Conservation (phyloP, 1,140 invertebrate genomes). For the Cheumatopsyche charites region DNA sequence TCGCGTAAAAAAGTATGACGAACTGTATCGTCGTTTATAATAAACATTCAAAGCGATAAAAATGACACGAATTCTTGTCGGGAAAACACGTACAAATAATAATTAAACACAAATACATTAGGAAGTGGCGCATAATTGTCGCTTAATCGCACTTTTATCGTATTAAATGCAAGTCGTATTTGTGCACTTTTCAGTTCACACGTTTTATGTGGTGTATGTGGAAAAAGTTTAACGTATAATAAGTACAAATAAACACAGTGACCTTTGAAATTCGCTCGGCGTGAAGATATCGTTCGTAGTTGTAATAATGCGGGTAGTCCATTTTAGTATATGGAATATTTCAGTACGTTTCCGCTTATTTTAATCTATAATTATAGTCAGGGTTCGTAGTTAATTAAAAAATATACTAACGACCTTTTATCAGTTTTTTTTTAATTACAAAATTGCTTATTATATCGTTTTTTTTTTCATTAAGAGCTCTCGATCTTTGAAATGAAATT, state of each 20-base stretch:
- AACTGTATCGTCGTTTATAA: constrained; percentile 20
- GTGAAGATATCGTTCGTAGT: constrained; percentile 22
- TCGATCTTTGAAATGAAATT: no score
- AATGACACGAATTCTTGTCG: constrained; percentile 4
- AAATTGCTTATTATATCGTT: no score
- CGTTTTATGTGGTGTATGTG: background rate
- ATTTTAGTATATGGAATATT: background rate
- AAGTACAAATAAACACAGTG: constrained; percentile 26
- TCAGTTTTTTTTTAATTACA: no score
- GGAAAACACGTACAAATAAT: background rate
- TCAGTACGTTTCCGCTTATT: background rate
- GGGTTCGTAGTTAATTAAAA: no score
- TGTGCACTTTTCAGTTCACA: background rate
- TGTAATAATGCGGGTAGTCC: constrained; percentile 31
- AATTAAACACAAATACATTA: background rate
- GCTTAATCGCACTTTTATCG: constrained; percentile 16
- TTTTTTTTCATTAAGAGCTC: no score
- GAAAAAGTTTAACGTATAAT: background rate
- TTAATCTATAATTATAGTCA: no score
- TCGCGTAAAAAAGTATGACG: constrained; percentile 24
- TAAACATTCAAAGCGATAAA: constrained; percentile 20
- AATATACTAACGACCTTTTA: no score
- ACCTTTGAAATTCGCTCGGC: constrained; percentile 29
- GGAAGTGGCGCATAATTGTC: constrained; percentile 17
- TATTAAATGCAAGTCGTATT: background rate